Percentiles rank a stretch among this genome's conserved stretches.
phyloP scores from a whole-genome alignment of 2,797 vertebrate genomes.

The Denticeps clupeoides region DNA sequence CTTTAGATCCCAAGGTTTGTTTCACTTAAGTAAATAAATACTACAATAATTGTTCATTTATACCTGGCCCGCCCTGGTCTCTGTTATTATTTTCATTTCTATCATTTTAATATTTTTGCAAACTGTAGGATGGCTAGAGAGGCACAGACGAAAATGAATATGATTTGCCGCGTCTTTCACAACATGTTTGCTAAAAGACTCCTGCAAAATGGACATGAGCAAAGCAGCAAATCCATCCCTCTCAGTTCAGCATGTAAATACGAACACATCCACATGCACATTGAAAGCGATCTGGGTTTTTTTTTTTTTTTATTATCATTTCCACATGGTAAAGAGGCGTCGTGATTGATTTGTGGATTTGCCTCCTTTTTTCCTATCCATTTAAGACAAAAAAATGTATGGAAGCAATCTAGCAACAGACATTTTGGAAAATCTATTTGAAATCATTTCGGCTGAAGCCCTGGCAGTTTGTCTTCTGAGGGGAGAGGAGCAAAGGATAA shows the following conservation, averaged over 20 bases:
- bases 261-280: conserved; percentile 4
- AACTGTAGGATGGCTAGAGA: too few species aligned
- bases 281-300: conserved; percentile 36
- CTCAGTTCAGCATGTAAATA: conserved; percentile 7
- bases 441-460: conserved; percentile 99
- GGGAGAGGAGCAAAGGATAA: conserved; percentile 99
- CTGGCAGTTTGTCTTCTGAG: conserved; percentile 99
- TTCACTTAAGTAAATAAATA: too few species aligned
- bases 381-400: conserved; percentile 99
- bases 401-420: conserved; percentile 99
- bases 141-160: too few species aligned
- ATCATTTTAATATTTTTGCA: too few species aligned
- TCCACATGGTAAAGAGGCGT: conserved; percentile 58
- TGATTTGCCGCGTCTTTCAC: not conserved
- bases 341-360: conserved; percentile 95
- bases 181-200: not conserved
- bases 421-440: conserved; percentile 99
- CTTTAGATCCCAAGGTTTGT: too few species aligned
- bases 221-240: conserved; percentile 1
- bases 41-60: too few species aligned
- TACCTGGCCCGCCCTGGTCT: too few species aligned
- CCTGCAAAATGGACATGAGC: not conserved
- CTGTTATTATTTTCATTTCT: too few species aligned
- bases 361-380: conserved; percentile 85
- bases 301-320: too few species aligned